Percentiles rank a stretch among this genome's conserved stretches.
Evolutionary conservation across 2,888 invertebrate species (phyloP).

Genomic region (Melanargia galathea): DNA sequence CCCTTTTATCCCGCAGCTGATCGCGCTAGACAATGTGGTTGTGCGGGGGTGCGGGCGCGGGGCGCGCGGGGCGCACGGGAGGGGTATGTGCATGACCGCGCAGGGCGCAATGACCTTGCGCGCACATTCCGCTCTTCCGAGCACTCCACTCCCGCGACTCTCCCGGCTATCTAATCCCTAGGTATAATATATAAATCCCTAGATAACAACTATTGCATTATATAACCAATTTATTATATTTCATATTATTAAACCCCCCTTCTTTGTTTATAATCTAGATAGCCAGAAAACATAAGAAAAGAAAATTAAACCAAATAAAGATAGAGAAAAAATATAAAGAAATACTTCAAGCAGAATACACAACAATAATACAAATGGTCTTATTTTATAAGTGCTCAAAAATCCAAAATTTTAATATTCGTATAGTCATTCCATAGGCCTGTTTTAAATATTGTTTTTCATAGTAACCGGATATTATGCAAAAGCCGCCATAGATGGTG

Average conservation of each 20-base stretch:
- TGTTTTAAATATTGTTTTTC: constrained; percentile 25
- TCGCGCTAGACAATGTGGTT: constrained; percentile 77
- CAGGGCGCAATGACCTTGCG: constrained; percentile 82
- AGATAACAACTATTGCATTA: constrained; percentile 11
- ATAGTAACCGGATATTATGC: constrained; percentile 36
- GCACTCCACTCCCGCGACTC: constrained; percentile 69
- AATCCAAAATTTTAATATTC: not conserved
- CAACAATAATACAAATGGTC: too few species aligned
- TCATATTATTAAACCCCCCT: not conserved
- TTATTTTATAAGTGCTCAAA: too few species aligned
- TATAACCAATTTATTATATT: constrained; percentile 3
- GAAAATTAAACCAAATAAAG: too few species aligned
- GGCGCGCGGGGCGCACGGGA: constrained; percentile 44
- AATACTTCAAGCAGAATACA: too few species aligned
- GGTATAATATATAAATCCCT: constrained; percentile 19
- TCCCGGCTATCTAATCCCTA: constrained; percentile 53
- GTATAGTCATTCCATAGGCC: not conserved
- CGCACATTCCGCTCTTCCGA: constrained; percentile 74
- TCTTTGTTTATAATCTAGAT: too few species aligned
- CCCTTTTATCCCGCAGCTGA: constrained; percentile 76
- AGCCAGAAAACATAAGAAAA: not conserved
- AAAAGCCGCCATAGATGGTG: constrained; percentile 34
- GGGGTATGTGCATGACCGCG: constrained; percentile 79
- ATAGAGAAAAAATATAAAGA: too few species aligned
- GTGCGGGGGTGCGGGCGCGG: constrained; percentile 33